phyloP scores from a whole-genome alignment of 2,797 vertebrate genomes.

The Pangasius sanitwongsei region DNA sequence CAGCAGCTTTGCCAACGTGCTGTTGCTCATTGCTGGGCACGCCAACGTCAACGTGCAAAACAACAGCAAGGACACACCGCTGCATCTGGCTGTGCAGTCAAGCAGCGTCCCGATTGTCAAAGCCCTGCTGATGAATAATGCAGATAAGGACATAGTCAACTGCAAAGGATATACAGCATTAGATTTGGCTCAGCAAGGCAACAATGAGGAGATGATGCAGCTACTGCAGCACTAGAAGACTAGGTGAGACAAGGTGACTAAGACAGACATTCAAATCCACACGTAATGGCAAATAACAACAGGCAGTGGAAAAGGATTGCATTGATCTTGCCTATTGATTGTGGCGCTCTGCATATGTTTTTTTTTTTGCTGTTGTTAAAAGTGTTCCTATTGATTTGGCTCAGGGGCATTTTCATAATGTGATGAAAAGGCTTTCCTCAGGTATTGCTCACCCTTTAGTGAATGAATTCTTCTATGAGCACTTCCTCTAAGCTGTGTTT shows the following conservation, averaged over 20 bases:
- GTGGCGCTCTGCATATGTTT: conserved; percentile 35
- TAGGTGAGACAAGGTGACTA: conserved; percentile 15
- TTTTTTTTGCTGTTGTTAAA: conserved; percentile 35
- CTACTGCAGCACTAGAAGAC: conserved; percentile 65
- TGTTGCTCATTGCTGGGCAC: conserved; percentile 75
- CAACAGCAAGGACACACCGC: conserved; percentile 72
- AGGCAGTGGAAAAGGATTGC: conserved; percentile 14
- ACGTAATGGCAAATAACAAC: conserved; percentile 39
- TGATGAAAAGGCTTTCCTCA: conserved; percentile 17
- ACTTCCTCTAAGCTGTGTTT: not conserved
- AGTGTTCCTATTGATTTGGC: conserved; percentile 37
- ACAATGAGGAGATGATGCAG: conserved; percentile 70
- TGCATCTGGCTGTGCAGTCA: conserved; percentile 81
- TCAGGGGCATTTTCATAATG: conserved; percentile 36
- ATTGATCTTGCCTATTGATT: conserved; percentile 55
- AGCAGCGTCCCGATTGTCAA: conserved; percentile 75
- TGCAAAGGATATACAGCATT: conserved; percentile 73
- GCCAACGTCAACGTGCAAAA: conserved; percentile 78
- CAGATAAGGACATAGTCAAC: conserved; percentile 69
- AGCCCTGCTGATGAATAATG: conserved; percentile 78
- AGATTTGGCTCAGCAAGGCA: conserved; percentile 71
- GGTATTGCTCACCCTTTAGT: not conserved
- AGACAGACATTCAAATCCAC: conserved; percentile 20
- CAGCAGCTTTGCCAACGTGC: conserved; percentile 72
- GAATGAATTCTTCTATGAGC: not conserved